Base-by-base conservation (phyloP, 2,888 invertebrate genomes). In the Cataglyphis cursor region DNA sequence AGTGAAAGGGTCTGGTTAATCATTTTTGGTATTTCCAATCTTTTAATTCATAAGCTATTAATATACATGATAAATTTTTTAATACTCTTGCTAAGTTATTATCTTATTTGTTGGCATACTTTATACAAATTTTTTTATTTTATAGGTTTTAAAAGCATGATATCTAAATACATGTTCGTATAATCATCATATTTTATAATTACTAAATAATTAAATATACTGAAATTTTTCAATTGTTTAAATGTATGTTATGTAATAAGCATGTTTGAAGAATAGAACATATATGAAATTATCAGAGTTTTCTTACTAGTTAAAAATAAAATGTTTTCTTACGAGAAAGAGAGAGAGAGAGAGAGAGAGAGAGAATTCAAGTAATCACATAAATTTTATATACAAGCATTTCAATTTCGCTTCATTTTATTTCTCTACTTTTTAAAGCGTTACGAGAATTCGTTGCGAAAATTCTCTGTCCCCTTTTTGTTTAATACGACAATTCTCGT, bases 21-120 rank as follows among this genome's bases (percentile, higher is more conserved):
- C 91, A 92, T 92, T 92, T 92, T 92, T 86, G 90, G 90, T 90
- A 90, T 92, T 93, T 93, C 90, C 88, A 88, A 92, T 91, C 89
- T 90, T 92, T 92, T 92, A 91, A 92, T 90, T 92, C 92, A 93
- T 92, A 91, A 92, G 92, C 87, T 89, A 92, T 87, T 92, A 92
- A 93, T 92, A 92, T 90, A 85, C 89, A 83, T 44, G 41, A 44
- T 44, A 44, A 44, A 44, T 44, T 41, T 10, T 41, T 44, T 15
- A 44, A 12, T 44, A 44, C 41, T 15, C 0, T 3, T 41, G 3
- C 3, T 44, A 44, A 44, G 12, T 3, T 44, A 44, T 44, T 44
- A 44, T 15, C 41, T 44, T 12, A 15, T 44, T 44, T 44, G 41
- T 44, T 15, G 41, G 12, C 15, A 44, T 44, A 44, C 41, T 44